phyloP scores from a whole-genome alignment of 2,888 invertebrate genomes.

The Nemapogon koenigi region DNA sequence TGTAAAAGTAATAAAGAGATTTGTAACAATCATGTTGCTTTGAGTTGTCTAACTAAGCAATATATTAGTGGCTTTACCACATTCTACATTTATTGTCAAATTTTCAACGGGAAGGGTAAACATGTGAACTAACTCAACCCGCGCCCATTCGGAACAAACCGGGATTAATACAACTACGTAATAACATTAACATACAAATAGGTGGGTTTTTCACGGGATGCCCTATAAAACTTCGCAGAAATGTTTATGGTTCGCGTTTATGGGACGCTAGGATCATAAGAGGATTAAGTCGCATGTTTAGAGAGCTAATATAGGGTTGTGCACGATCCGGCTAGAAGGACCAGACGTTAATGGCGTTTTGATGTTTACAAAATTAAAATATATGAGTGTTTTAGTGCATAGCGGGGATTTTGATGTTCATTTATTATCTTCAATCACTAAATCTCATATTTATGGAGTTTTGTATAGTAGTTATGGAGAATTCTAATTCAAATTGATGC shows the following conservation, averaged over 20 bases:
- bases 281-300: not conserved
- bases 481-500: too few species aligned
- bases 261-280: not conserved
- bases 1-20: too few species aligned
- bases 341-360: not conserved
- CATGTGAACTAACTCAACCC: not conserved
- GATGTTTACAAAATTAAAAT: not conserved
- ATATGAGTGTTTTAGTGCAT: too few species aligned
- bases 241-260: not conserved
- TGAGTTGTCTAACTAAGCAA: too few species aligned
- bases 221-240: conserved; percentile 1
- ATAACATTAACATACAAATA: conserved; percentile 35
- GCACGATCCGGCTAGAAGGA: not conserved
- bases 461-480: too few species aligned
- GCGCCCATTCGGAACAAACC: not conserved
- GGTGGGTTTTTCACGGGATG: conserved; percentile 24
- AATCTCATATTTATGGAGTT: too few species aligned
- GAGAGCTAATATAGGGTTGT: not conserved
- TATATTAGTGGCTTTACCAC: too few species aligned
- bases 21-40: too few species aligned
- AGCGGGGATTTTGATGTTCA: too few species aligned
- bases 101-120: too few species aligned
- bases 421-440: too few species aligned
- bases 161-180: conserved; percentile 21
- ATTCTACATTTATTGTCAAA: too few species aligned